Percentiles rank a stretch among this genome's conserved stretches.
Conservation (phyloP, 2,797 vertebrate genomes). For the Pseudopleuronectes americanus region DNA sequence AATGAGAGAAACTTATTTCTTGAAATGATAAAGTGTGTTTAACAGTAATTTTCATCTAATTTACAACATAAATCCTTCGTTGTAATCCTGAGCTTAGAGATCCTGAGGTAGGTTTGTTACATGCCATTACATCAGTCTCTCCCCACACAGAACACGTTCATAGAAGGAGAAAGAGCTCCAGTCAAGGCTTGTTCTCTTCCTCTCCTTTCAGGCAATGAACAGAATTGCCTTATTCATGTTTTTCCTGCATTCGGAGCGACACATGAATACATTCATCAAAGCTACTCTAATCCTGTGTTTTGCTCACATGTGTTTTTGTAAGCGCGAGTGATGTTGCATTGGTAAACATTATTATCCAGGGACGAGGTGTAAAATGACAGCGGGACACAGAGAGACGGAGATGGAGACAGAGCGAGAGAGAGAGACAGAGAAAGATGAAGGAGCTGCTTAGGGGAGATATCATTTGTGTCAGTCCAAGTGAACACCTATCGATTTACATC, state of each 20-base stretch:
- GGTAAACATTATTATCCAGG: slow-evolving; percentile 65
- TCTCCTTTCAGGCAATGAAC: slow-evolving; percentile 30
- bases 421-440: slow-evolving; percentile 27
- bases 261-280: slow-evolving; percentile 54
- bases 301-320: slow-evolving; percentile 57
- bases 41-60: slow-evolving; percentile 17
- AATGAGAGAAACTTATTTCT: neutral
- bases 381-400: slow-evolving; percentile 4
- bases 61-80: slow-evolving; percentile 15
- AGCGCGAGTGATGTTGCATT: slow-evolving; percentile 46
- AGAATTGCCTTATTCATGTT: slow-evolving; percentile 41
- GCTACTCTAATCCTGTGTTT: slow-evolving; percentile 53
- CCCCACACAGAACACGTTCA: slow-evolving; percentile 18
- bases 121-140: slow-evolving; percentile 41
- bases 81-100: slow-evolving; percentile 14
- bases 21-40: neutral
- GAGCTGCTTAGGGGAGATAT: slow-evolving; percentile 65
- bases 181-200: slow-evolving; percentile 19
- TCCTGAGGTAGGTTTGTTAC: slow-evolving; percentile 19
- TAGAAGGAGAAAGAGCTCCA: slow-evolving; percentile 18
- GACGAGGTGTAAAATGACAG: slow-evolving; percentile 59
- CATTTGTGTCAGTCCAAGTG: slow-evolving; percentile 66
- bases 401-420: neutral
- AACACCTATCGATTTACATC: slow-evolving; percentile 80
- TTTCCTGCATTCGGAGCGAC: slow-evolving; percentile 24